Base-by-base conservation (phyloP, 2,888 invertebrate species). In the Tortrix viridana region DNA sequence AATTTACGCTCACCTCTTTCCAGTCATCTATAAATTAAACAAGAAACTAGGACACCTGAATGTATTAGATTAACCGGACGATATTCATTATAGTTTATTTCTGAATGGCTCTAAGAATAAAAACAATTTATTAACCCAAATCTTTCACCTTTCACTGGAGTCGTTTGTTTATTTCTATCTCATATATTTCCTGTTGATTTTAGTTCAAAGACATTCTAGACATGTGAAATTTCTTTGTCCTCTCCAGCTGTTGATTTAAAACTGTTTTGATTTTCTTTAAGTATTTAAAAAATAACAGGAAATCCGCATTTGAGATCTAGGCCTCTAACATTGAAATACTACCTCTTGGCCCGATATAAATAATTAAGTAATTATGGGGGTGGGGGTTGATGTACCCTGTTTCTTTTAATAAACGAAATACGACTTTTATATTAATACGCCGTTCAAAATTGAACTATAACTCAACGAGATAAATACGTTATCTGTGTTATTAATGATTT, bases 131-230 rank as follows among this genome's bases (percentile, higher is more conserved):
- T 37, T 63, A 63, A 58, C 63, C 63, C 57, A 53, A 43, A 53
- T 63, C 57, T 53, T 58, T 63, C 57, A 57, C 63, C 52, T 63
- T 43, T 63, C 41, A 32, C 57, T 63, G 18, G 37, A 2, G 19
- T 38, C 52, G 52, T 18, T 58, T 47, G 38, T 60, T 43, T 43
- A 56, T 56, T 37, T 49, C 22, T n/a, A 26, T 44, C 54, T 3
- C n/a, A 6, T 18, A 12, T 32, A 32, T 43, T 18, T 26, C 9
- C 38, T 1, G 44, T 44, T 18, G 9, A 38, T 16, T 32, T 48
- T 9, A 12, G 57, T 57, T 63, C 63, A 63, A 63, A 58, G 57
- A 43, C 26, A 52, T 47, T 38, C 1, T 7, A 14, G 20, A 37
- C 14, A 5, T 3, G 20, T 41, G 38, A 41, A 18, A 20, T 26